phyloP scores from a whole-genome alignment of 2,888 invertebrate genomes.

The Creontiades dilutus region DNA sequence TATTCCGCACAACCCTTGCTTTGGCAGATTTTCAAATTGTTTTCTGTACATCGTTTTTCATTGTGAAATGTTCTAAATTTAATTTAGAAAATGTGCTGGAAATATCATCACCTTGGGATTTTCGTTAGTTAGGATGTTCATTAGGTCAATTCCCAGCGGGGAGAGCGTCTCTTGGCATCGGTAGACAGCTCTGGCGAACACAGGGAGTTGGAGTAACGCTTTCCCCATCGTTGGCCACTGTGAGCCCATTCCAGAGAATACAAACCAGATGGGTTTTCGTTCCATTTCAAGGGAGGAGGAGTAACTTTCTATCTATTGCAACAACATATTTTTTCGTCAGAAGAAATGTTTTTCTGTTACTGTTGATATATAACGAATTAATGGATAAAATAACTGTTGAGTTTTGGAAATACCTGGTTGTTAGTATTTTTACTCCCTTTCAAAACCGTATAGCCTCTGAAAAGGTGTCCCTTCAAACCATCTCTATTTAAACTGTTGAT shows the following conservation, averaged over 20 bases:
- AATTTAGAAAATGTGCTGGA: background rate
- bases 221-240: slow-evolving; percentile 87
- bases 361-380: no score
- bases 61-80: no score
- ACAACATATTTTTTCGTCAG: no score
- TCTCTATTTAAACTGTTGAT: slow-evolving; percentile 77
- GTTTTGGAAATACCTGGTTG: slow-evolving; percentile 28
- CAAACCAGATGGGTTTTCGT: slow-evolving; percentile 82
- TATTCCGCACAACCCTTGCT: no score
- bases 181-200: slow-evolving; percentile 84
- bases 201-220: slow-evolving; percentile 84
- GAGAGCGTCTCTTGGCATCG: slow-evolving; percentile 82
- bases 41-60: no score
- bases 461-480: slow-evolving; percentile 79
- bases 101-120: slow-evolving; percentile 79
- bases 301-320: background rate
- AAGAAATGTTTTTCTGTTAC: no score
- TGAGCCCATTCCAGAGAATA: slow-evolving; percentile 88
- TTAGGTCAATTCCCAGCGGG: slow-evolving; percentile 83
- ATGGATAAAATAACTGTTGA: no score
- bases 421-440: slow-evolving; percentile 7
- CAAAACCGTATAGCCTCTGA: slow-evolving; percentile 80
- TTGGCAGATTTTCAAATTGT: no score
- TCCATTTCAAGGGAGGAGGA: background rate
- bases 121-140: slow-evolving; percentile 82